phyloP scores from a whole-genome alignment of 2,888 invertebrate genomes.

The Caenorhabditis virilis region DNA sequence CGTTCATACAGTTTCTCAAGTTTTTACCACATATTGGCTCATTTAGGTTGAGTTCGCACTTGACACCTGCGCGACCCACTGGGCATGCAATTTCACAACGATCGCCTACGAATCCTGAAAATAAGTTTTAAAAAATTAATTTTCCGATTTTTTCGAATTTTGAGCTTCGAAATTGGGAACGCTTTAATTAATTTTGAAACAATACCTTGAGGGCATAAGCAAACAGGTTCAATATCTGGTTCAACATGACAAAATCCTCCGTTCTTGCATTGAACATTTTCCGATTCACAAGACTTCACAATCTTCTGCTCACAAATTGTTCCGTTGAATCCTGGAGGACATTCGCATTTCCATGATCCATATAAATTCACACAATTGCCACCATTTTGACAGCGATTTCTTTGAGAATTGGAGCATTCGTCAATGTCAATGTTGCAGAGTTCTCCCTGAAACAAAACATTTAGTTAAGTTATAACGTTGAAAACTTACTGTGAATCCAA shows the following conservation, averaged over 20 bases:
- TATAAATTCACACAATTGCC: constrained; percentile 95
- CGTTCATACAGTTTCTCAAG: constrained; percentile 53
- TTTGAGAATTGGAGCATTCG: constrained; percentile 44
- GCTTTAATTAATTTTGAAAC: too few species aligned
- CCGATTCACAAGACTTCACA: constrained; percentile 82
- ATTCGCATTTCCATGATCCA: constrained; percentile 75
- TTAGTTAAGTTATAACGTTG: too few species aligned
- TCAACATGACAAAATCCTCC: constrained; percentile 45
- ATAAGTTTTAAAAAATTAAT: too few species aligned
- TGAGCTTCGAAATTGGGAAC: too few species aligned
- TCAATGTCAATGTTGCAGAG: constrained; percentile 86
- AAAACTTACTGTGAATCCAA: too few species aligned
- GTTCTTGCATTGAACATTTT: constrained; percentile 17
- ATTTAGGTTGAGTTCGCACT: constrained; percentile 73
- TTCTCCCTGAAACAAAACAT: constrained; percentile 61
- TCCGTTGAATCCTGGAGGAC: constrained; percentile 37
- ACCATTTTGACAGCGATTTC: constrained; percentile 93
- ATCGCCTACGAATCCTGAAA: constrained; percentile 35
- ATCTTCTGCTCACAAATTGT: constrained; percentile 80
- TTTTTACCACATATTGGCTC: constrained; percentile 71
- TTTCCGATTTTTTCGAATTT: too few species aligned
- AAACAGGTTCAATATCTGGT: constrained; percentile 74
- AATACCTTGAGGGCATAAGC: constrained; percentile 26
- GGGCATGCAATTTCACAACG: constrained; percentile 42
- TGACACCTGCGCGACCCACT: constrained; percentile 41